phyloP scores from a whole-genome alignment of 2,113 vertebrate genomes.

The Ciconia stormi region DNA sequence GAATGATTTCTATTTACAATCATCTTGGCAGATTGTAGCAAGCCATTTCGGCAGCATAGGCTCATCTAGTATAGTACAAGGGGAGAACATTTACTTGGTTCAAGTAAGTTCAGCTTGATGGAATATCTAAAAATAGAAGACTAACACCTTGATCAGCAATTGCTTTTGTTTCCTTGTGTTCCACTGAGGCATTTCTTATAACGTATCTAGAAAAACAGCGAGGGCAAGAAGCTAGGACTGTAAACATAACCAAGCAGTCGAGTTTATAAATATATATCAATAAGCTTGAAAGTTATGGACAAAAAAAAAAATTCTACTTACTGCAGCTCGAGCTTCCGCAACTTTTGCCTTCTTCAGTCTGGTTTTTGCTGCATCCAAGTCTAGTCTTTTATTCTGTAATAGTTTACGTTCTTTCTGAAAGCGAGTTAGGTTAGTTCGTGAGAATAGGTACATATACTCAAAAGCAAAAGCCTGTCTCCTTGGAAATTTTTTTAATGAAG shows the following conservation, averaged over 20 bases:
- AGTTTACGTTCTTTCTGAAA: constrained; percentile 96
- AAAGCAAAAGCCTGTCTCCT: background rate
- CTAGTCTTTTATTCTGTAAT: constrained; percentile 93
- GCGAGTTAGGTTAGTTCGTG: background rate
- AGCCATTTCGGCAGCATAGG: background rate
- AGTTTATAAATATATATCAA: background rate
- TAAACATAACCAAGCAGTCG: background rate
- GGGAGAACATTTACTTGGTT: background rate
- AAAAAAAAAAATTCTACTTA: constrained; percentile 71
- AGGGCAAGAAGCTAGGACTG: background rate
- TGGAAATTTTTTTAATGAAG: background rate
- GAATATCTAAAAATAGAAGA: background rate
- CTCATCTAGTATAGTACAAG: background rate
- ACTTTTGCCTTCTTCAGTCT: constrained; percentile 94
- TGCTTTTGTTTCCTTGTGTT: background rate
- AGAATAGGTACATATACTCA: background rate
- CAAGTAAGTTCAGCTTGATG: background rate
- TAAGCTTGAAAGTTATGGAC: background rate
- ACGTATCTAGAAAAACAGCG: background rate
- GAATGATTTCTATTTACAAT: background rate
- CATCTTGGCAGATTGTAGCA: background rate
- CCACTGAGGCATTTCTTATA: background rate
- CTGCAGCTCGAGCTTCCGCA: constrained; percentile 88
- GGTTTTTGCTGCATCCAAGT: constrained; percentile 97
- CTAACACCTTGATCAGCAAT: background rate